Percentiles rank a stretch among this genome's conserved stretches.
Conservation (phyloP, 2,797 vertebrate species). For the Gila robusta region DNA sequence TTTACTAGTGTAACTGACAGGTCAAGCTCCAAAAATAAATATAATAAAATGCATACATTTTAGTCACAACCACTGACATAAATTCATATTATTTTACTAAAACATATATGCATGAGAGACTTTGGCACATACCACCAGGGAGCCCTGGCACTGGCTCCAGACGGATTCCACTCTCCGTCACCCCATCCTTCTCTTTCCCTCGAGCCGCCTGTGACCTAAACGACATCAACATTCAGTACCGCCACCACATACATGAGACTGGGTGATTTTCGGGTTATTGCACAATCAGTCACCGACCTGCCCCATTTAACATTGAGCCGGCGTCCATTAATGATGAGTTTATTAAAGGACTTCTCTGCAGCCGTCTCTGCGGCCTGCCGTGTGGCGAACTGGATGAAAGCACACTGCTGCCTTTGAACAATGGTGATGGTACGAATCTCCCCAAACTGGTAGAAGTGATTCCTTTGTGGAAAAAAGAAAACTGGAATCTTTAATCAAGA, state of each 20-base stretch:
- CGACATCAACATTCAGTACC: background rate
- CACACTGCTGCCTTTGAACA: slow-evolving; percentile 96
- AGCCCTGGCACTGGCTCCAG: slow-evolving; percentile 96
- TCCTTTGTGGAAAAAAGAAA: slow-evolving; percentile 74
- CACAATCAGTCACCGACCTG: slow-evolving; percentile 78
- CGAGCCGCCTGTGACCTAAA: slow-evolving; percentile 94
- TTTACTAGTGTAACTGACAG: background rate
- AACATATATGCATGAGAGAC: background rate
- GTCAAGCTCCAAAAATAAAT: background rate
- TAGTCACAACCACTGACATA: background rate
- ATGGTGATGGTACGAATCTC: slow-evolving; percentile 97
- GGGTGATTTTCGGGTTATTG: background rate
- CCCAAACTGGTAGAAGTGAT: slow-evolving; percentile 98
- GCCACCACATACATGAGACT: background rate
- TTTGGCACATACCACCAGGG: slow-evolving; percentile 86
- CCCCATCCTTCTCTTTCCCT: slow-evolving; percentile 93
- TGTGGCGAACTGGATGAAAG: slow-evolving; percentile 98
- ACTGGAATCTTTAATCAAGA: too few relatives aligned
- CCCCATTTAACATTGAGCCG: slow-evolving; percentile 99
- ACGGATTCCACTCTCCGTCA: slow-evolving; percentile 92
- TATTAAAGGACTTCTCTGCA: slow-evolving; percentile 98
- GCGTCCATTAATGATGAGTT: slow-evolving; percentile 94
- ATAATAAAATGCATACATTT: background rate
- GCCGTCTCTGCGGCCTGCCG: slow-evolving; percentile 92
- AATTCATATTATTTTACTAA: background rate